phyloP scores from a whole-genome alignment of 2,113 vertebrate genomes.

The Lepisosteus oculatus region DNA sequence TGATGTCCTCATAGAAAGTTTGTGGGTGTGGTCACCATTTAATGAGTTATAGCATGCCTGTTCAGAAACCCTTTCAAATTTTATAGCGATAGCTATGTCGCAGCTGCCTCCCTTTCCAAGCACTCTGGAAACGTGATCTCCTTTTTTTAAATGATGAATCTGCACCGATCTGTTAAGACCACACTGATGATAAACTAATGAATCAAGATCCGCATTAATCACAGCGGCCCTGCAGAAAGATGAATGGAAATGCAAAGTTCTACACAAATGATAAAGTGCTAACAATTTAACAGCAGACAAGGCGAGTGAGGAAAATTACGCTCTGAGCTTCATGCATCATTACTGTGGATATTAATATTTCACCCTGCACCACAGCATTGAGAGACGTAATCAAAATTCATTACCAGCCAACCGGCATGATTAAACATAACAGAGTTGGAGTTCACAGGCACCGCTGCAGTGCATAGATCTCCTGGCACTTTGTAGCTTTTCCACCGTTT shows the following conservation, averaged over 20 bases:
- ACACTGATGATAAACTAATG: constrained; percentile 97
- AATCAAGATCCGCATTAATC: constrained; percentile 98
- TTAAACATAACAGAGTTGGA: constrained; percentile 94
- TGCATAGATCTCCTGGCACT: constrained; percentile 49
- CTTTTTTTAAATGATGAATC: constrained; percentile 62
- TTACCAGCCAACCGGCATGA: constrained; percentile 95
- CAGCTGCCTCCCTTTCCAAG: constrained; percentile 27
- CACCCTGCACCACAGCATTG: constrained; percentile 81
- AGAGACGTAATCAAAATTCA: constrained; percentile 99
- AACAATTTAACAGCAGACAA: constrained; percentile 96
- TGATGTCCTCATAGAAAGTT: too few species aligned
- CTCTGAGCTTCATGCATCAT: constrained; percentile 99
- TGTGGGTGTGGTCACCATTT: constrained; percentile 38
- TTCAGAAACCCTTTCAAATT: constrained; percentile 36
- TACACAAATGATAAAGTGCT: constrained; percentile 98
- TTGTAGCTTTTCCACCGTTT: constrained; percentile 19
- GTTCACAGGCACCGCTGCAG: constrained; percentile 57
- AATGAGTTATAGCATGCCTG: constrained; percentile 49
- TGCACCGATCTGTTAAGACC: constrained; percentile 93
- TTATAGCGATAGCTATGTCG: constrained; percentile 41
- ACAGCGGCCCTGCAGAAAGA: constrained; percentile 84
- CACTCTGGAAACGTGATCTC: constrained; percentile 11
- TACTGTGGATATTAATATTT: constrained; percentile 98
- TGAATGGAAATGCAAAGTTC: constrained; percentile 96
- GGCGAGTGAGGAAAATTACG: constrained; percentile 94